phyloP scores from a whole-genome alignment of 2,888 invertebrate genomes.

The Coelinius sp. region DNA sequence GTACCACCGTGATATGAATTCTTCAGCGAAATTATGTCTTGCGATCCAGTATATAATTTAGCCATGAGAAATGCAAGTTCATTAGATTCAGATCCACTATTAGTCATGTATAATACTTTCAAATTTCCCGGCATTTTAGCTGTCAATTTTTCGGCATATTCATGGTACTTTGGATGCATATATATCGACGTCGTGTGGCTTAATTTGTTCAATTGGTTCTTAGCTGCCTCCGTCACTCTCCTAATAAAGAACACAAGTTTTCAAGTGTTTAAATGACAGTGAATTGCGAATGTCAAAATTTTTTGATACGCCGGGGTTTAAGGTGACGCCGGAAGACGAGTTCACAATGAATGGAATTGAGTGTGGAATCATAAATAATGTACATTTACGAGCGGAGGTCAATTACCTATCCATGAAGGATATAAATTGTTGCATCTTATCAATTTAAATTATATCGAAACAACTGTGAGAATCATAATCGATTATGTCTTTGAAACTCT shows the following conservation, averaged over 20 bases:
- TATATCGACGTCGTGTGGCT: constrained; percentile 97
- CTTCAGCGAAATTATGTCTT: constrained; percentile 87
- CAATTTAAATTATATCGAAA: neutral
- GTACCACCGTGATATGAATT: constrained; percentile 96
- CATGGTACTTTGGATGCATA: constrained; percentile 89
- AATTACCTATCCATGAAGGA: neutral
- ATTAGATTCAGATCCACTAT: constrained; percentile 98
- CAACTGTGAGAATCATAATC: neutral
- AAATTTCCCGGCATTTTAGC: constrained; percentile 88
- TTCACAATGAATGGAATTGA: neutral
- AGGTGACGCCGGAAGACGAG: neutral
- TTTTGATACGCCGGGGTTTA: neutral
- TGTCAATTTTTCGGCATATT: constrained; percentile 88
- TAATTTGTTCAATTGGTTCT: constrained; percentile 83
- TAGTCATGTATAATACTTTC: constrained; percentile 92
- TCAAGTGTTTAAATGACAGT: neutral
- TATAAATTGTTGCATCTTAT: neutral
- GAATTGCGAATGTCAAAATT: neutral
- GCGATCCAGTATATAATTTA: constrained; percentile 86
- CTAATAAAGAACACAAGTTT: constrained; percentile 72
- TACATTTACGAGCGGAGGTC: constrained; percentile 5
- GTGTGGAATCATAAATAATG: neutral
- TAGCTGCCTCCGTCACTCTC: constrained; percentile 85
- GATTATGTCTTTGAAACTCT: neutral
- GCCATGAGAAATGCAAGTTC: constrained; percentile 93